Evolutionary conservation across 2,888 invertebrate genomes (phyloP), one percentile per base, ranked within the genome.

Genomic region (Amphiduros pacificus): DNA sequence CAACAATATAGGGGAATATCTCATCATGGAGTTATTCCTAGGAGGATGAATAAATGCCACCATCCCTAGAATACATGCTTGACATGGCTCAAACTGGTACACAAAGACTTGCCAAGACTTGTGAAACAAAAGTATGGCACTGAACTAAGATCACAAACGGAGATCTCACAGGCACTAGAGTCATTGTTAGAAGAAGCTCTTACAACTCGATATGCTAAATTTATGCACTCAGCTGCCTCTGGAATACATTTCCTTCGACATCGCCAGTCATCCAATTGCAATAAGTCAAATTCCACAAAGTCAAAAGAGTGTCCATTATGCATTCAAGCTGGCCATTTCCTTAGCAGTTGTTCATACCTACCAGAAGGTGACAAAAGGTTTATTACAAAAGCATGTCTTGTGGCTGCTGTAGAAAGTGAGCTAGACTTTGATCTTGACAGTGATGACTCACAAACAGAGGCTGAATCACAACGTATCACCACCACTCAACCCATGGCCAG

Each of bases 61-160:
- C 69, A 17, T 51, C 71, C 4, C 26, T 71, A 1, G 68, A 71
- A 60, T 71, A 69, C 11, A 26, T 41, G 60, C 14, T 53, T 71
- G 2, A 72, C 62, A 0, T 70, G 69, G 67, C 50, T 71, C 5
- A 11, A 61, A 9, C 56, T 66, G 0, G 55, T 72, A 2, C 56
- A 62, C 22, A 32, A 27, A n/a, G 57, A 63, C 11, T 41, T 71
- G 9, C 68, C 66, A 0, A 28, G 22, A 14, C 54, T 68, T 9
- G 58, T 71, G 0, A 71, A 72, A 51, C 69, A 72, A 55, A 29
- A 63, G 1, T 68, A 67, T 44, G 70, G 67, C 1, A 66, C 71
- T 6, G 68, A 69, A 17, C 55, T 70, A 20, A 31, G 68, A 4
- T 61, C 68, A 0, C 52, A 60, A 20, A 70, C 71, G 1, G 62